Percentiles rank a stretch among this genome's conserved stretches.
These are phyloP conservation scores for Daboia siamensis DNA, from an alignment of 2,113 vertebrate species.

Conservation along the genomic window DNA sequence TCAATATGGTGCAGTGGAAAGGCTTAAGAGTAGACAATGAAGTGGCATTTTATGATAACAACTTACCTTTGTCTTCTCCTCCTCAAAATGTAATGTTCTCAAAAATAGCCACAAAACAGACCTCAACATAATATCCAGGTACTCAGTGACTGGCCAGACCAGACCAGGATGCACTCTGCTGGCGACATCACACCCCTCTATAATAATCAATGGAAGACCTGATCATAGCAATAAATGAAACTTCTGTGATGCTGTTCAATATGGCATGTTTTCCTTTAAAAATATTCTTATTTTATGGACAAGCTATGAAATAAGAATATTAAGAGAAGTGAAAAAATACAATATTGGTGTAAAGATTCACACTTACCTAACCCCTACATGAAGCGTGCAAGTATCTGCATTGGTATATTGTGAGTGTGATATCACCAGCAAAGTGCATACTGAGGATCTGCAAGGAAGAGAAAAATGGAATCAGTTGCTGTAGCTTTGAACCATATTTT, in stretches of 20 bases:
- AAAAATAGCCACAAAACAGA: background rate
- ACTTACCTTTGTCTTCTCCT: background rate
- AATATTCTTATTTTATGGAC: conserved; percentile 30
- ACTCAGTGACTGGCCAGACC: background rate
- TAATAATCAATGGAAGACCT: background rate
- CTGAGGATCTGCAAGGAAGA: background rate
- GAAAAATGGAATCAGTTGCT: conserved; percentile 1
- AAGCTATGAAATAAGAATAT: conserved; percentile 30
- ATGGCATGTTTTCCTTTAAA: conserved; percentile 3
- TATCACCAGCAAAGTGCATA: conserved; percentile 27
- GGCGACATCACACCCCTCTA: conserved; percentile 15
- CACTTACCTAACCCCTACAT: conserved; percentile 31
- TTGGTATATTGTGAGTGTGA: conserved; percentile 24
- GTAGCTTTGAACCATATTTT: background rate
- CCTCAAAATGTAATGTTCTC: background rate
- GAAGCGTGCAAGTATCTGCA: conserved; percentile 27
- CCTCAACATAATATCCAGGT: background rate
- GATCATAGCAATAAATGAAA: background rate
- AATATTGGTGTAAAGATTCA: conserved; percentile 5
- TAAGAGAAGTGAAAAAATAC: conserved; percentile 12
- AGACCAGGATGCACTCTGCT: conserved; percentile 15
- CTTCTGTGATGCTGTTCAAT: background rate
- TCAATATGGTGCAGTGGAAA: background rate
- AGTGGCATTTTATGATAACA: background rate
- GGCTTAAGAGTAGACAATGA: background rate